Evolutionary conservation across 2,888 invertebrate genomes (phyloP).

Genomic region (Synergus laeviventris): DNA sequence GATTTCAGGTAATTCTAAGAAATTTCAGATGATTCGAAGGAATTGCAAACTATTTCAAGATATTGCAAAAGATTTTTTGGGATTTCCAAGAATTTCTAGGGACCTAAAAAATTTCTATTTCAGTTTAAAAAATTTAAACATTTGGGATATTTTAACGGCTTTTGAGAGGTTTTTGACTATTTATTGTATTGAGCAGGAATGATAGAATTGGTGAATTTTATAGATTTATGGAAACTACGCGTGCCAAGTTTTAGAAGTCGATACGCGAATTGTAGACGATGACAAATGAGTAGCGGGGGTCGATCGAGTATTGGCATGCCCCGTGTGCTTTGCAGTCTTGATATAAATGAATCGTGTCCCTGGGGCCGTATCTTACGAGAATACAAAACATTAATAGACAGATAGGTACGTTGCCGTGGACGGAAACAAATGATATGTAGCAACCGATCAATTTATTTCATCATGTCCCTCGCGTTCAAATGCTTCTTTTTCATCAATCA

Average conservation of each 20-base stretch:
- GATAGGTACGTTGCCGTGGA: slow-evolving; percentile 69
- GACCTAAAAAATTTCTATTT: no score
- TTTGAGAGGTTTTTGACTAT: no score
- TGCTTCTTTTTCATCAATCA: slow-evolving; percentile 51
- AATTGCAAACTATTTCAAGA: no score
- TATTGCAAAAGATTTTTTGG: no score
- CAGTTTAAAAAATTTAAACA: no score
- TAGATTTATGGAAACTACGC: background rate
- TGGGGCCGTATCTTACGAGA: slow-evolving; percentile 70
- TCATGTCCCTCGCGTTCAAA: slow-evolving; percentile 53
- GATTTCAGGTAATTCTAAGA: no score
- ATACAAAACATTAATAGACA: slow-evolving; percentile 74
- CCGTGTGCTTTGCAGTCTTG: slow-evolving; percentile 57
- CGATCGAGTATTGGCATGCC: slow-evolving; percentile 72
- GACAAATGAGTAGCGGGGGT: slow-evolving; percentile 69
- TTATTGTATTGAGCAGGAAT: background rate
- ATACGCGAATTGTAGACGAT: slow-evolving; percentile 52
- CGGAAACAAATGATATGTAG: slow-evolving; percentile 69
- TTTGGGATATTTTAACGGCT: no score
- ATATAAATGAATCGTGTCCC: slow-evolving; percentile 74
- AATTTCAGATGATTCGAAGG: no score
- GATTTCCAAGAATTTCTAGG: no score
- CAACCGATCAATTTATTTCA: slow-evolving; percentile 71
- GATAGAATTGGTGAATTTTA: background rate
- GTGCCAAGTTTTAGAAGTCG: background rate